Conservation (phyloP, 2,888 invertebrate species). For the Augochlorella aurata region DNA sequence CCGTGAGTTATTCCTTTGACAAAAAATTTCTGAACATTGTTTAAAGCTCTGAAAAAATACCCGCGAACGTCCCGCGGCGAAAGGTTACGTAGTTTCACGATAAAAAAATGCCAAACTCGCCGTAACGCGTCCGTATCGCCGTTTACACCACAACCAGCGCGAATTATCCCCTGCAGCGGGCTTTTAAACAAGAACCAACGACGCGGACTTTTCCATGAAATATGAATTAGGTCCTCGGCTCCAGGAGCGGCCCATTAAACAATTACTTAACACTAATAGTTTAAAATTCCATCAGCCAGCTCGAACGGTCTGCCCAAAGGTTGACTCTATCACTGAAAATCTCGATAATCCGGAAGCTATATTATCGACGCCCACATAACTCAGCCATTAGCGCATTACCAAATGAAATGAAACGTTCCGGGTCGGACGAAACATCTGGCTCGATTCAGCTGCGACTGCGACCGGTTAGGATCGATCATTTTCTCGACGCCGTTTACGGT, state of each 20-base stretch:
- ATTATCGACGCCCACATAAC: not conserved
- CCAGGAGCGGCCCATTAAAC: not conserved
- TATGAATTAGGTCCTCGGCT: not conserved
- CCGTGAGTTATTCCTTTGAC: no score
- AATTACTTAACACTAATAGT: not conserved
- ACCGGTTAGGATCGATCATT: no score
- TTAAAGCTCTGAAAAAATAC: no score
- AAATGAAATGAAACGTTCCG: no score
- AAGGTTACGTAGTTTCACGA: no score
- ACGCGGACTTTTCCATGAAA: not conserved
- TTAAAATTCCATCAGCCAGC: not conserved
- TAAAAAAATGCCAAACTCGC: no score
- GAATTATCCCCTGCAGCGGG: not conserved
- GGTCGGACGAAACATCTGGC: no score
- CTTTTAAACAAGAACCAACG: not conserved
- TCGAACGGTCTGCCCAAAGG: not conserved
- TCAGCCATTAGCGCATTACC: not conserved
- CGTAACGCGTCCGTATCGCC: no score
- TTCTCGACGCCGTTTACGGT: no score
- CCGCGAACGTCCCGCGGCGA: no score
- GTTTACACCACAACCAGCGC: not conserved
- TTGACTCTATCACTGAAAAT: not conserved
- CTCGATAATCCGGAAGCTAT: not conserved
- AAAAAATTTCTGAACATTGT: no score
- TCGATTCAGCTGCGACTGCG: no score